Conservation (phyloP, 2,113 vertebrate species). For the Cichladusa arquata region DNA sequence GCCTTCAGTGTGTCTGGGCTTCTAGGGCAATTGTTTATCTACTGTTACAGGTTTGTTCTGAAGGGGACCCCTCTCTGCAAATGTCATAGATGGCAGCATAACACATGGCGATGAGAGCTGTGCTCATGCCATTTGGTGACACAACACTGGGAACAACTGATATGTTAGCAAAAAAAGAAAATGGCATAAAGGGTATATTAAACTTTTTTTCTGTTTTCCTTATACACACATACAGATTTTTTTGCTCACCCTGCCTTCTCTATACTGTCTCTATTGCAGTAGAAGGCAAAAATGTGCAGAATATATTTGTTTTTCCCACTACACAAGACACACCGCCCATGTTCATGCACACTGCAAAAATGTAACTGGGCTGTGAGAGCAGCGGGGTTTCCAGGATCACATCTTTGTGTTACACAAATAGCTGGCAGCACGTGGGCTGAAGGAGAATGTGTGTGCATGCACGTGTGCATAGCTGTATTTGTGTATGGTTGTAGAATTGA, state of each 20-base stretch:
- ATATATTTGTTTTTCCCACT: not conserved
- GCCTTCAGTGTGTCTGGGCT: not conserved
- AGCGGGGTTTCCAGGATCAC: not conserved
- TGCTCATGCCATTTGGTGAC: not conserved
- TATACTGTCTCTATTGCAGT: not conserved
- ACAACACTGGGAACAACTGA: not conserved
- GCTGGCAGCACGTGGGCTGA: not conserved
- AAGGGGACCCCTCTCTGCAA: not conserved
- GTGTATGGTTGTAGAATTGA: not conserved
- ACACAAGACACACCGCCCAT: not conserved
- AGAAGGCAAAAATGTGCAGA: not conserved
- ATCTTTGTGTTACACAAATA: not conserved
- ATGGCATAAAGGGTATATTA: not conserved
- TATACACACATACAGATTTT: not conserved
- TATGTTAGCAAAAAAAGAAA: not conserved
- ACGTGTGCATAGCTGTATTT: not conserved
- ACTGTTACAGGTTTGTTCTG: not conserved
- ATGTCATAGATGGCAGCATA: not conserved
- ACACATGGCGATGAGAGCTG: not conserved
- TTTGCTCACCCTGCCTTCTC: not conserved
- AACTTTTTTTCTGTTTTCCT: not conserved
- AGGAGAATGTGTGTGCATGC: not conserved
- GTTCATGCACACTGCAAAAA: fast-evolving
- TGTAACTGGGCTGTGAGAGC: not conserved
- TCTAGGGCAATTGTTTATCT: not conserved